Percentiles rank a stretch among this genome's conserved stretches.
phyloP scores from a whole-genome alignment of 2,113 vertebrate species.

The Eolophus roseicapilla region DNA sequence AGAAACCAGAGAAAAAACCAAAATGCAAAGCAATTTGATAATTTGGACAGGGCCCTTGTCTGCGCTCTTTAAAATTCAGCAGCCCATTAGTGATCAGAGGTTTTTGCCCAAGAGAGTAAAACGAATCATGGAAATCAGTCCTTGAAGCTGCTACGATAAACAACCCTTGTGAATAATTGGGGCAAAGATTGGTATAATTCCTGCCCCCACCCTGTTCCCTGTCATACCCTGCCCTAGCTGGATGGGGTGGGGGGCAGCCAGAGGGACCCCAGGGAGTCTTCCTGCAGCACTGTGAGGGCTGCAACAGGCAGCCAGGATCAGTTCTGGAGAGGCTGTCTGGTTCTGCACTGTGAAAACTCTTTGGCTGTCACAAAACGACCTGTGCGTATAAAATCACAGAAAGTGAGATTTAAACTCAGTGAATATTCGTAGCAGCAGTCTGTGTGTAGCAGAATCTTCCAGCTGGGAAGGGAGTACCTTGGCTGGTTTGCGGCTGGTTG shows the following conservation, averaged over 20 bases:
- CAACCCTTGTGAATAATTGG: neutral
- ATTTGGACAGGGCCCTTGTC: neutral
- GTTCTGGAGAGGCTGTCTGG: too few species aligned
- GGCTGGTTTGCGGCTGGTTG: neutral
- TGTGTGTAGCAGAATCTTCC: neutral
- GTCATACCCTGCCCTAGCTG: neutral
- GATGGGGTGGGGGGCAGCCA: neutral
- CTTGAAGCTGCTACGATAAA: neutral
- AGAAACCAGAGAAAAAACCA: neutral
- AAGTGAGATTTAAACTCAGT: neutral
- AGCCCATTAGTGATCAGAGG: neutral
- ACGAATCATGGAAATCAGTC: neutral
- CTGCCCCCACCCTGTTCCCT: fast-evolving
- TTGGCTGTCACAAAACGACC: neutral
- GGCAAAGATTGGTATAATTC: neutral
- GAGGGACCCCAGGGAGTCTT: neutral
- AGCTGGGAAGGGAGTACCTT: neutral
- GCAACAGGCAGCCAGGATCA: fast-evolving
- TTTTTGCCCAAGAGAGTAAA: neutral
- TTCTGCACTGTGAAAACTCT: neutral
- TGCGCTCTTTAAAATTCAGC: conserved; percentile 9
- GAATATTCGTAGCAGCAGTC: neutral
- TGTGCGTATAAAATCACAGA: fast-evolving
- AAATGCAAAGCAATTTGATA: conserved; percentile 7
- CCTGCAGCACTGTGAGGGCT: fast-evolving